These are phyloP conservation scores for Planococcus citri DNA, from an alignment of 1,140 invertebrate species.

Conservation along the genomic window DNA sequence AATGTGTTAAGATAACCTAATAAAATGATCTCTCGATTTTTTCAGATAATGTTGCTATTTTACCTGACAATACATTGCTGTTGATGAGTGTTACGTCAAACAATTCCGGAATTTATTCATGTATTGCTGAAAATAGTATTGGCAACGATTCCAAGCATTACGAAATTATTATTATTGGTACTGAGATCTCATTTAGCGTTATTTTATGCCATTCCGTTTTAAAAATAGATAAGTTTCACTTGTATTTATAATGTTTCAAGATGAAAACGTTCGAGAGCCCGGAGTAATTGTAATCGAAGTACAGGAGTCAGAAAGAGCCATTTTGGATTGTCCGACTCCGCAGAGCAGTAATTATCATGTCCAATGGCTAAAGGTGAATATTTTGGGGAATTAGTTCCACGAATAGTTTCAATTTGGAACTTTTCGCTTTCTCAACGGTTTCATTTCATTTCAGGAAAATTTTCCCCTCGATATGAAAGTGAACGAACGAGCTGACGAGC, in stretches of 20 bases:
- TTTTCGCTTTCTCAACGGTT: conserved; percentile 23
- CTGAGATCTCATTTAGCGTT: too few relatives aligned
- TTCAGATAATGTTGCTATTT: conserved; percentile 9
- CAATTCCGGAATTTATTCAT: conserved; percentile 25
- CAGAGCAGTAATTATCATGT: background rate
- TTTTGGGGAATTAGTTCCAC: too few relatives aligned
- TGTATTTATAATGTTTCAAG: background rate
- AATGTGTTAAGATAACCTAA: too few relatives aligned
- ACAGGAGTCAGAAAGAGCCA: background rate
- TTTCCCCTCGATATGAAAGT: background rate
- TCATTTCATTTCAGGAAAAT: background rate
- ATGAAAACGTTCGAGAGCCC: background rate
- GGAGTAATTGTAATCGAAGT: background rate
- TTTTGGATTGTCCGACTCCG: background rate
- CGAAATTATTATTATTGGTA: conserved; percentile 2
- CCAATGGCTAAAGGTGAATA: background rate
- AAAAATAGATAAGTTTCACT: background rate
- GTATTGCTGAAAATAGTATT: conserved; percentile 25
- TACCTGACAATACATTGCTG: conserved; percentile 10
- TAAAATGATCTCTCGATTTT: background rate
- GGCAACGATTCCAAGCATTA: conserved; percentile 23
- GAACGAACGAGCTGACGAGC: conserved; percentile 12
- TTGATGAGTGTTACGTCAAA: conserved; percentile 10
- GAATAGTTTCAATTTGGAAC: too few relatives aligned
- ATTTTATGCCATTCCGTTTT: too few relatives aligned